These are phyloP conservation scores for Calameuta filiformis DNA, from an alignment of 2,888 invertebrate species.

Conservation along the genomic window DNA sequence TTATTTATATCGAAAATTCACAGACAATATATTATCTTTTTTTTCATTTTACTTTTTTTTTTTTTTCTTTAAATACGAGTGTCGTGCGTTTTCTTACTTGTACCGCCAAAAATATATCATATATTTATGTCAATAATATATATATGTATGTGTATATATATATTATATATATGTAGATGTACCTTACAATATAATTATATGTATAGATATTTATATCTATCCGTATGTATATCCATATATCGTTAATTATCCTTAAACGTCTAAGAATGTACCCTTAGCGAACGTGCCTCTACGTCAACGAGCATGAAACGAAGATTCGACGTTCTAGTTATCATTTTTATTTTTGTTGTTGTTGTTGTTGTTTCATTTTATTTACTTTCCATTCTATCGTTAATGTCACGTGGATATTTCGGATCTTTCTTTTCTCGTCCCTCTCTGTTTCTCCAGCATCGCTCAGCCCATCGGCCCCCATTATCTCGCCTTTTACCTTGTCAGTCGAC, in stretches of 20 bases:
- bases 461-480: not conserved
- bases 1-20: conserved; percentile 50
- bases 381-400: not conserved
- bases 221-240: conserved; percentile 8
- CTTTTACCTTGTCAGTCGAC: not conserved
- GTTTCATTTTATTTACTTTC: not conserved
- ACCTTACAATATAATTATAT: conserved; percentile 22
- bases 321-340: conserved; percentile 12
- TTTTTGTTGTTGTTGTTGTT: too few species aligned
- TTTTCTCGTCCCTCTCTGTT: not conserved
- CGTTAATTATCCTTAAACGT: not conserved
- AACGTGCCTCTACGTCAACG: not conserved
- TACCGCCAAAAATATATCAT: conserved; percentile 53
- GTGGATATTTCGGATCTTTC: not conserved
- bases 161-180: conserved; percentile 26
- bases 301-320: not conserved
- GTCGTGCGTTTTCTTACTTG: conserved; percentile 45
- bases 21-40: conserved; percentile 47
- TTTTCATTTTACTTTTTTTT: conserved; percentile 7
- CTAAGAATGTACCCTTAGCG: conserved; percentile 7
- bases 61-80: conserved; percentile 24
- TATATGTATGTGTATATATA: conserved; percentile 23
- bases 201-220: conserved; percentile 14
- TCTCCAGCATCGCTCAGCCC: not conserved
- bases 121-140: conserved; percentile 30